Percentiles rank a stretch among this genome's conserved stretches.
These are phyloP conservation scores for Ammospiza nelsoni DNA, from an alignment of 2,113 vertebrate genomes.

Conservation along the genomic window DNA sequence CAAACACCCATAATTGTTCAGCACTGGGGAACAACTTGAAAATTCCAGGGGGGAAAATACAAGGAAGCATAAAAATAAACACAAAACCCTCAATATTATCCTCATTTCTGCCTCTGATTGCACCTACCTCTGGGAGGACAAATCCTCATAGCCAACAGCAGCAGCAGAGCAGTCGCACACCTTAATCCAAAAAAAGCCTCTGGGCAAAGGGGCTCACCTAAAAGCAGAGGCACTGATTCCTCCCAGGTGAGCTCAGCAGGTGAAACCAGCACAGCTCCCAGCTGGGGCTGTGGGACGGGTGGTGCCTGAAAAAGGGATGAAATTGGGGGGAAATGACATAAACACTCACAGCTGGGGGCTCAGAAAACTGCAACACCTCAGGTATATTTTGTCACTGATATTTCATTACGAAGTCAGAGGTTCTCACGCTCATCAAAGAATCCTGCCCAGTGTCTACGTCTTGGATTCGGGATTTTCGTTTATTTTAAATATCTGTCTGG, in stretches of 20 bases:
- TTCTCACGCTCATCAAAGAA: not conserved
- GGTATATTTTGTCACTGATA: not conserved
- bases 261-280: not conserved
- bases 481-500: not conserved
- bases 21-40: no score
- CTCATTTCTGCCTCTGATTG: not conserved
- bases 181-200: fast-evolving
- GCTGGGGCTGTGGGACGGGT: not conserved
- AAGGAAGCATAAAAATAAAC: fast-evolving
- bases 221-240: not conserved
- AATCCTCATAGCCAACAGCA: not conserved
- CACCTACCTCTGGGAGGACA: not conserved
- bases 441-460: not conserved
- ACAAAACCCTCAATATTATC: not conserved
- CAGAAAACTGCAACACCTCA: not conserved
- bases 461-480: not conserved
- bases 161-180: fast-evolving
- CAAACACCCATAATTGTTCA: not conserved
- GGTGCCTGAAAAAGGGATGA: not conserved
- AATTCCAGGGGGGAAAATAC: fast-evolving
- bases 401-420: not conserved
- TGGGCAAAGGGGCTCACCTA: fast-evolving
- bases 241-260: not conserved
- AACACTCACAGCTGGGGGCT: not conserved
- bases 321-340: fast-evolving